These are phyloP conservation scores for Mizuhopecten yessoensis DNA, from an alignment of 1,140 invertebrate species.

Conservation along the genomic window DNA sequence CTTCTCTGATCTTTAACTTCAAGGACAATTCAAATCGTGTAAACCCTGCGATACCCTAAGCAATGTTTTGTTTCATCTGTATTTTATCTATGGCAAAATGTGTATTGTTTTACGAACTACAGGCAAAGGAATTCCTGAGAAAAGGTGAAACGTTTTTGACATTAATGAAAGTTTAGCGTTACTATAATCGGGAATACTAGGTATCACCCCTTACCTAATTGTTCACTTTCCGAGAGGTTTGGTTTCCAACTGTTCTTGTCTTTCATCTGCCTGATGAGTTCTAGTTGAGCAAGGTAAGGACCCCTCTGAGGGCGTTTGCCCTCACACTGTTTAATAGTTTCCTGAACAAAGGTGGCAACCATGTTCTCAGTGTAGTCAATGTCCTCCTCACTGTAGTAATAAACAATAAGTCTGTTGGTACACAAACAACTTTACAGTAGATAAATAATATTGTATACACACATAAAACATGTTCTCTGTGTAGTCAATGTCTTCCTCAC, in stretches of 20 bases:
- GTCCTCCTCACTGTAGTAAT: conserved; percentile 51
- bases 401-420: not conserved
- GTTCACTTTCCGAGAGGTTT: conserved; percentile 71
- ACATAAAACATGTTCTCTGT: conserved; percentile 72
- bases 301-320: conserved; percentile 86
- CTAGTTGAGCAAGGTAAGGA: conserved; percentile 92
- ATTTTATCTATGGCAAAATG: no score
- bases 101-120: no score
- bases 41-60: no score
- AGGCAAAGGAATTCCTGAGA: no score
- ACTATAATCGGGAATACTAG: no score
- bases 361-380: conserved; percentile 78
- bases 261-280: conserved; percentile 88
- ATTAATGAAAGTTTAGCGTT: no score
- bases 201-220: conserved; percentile 53
- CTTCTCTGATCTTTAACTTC: no score
- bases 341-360: conserved; percentile 75
- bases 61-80: no score
- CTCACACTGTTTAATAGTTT: conserved; percentile 69
- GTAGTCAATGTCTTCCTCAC: conserved; percentile 71
- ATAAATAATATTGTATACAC: not conserved
- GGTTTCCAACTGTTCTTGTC: not conserved
- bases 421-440: not conserved
- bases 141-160: no score
- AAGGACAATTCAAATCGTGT: no score